Percentiles rank a stretch among this genome's conserved stretches.
These are phyloP conservation scores for Pantherophis vulpinus DNA, from an alignment of 2,797 vertebrate genomes.

Conservation along the genomic window DNA sequence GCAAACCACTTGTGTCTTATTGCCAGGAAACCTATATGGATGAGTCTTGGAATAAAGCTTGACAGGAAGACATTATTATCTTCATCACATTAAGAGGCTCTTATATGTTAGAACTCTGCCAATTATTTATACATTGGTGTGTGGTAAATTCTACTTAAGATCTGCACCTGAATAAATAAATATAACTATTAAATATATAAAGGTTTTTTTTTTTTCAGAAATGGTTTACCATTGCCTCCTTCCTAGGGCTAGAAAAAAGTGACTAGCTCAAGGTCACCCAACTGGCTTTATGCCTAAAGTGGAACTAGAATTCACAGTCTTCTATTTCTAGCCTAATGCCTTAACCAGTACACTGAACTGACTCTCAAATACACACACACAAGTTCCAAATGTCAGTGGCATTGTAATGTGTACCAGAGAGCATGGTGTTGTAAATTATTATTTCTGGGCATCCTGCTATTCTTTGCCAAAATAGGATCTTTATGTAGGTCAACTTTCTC, in stretches of 20 bases:
- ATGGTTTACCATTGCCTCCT: conserved; percentile 15
- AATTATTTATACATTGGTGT: not conserved
- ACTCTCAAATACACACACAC: too few relatives aligned
- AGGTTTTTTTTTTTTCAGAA: not conserved
- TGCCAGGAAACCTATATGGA: not conserved
- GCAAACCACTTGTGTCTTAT: not conserved
- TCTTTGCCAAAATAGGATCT: not conserved
- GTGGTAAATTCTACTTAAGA: not conserved
- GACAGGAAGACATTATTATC: not conserved
- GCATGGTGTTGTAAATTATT: not conserved
- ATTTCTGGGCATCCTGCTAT: not conserved
- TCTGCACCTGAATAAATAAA: conserved; percentile 20
- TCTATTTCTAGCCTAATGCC: too few relatives aligned
- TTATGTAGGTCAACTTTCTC: accelerated
- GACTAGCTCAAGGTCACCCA: not conserved
- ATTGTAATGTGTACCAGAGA: not conserved
- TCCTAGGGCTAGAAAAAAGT: not conserved
- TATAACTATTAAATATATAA: not conserved
- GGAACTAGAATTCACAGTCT: too few relatives aligned
- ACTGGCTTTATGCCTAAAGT: too few relatives aligned
- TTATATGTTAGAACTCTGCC: not conserved
- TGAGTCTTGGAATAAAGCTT: not conserved
- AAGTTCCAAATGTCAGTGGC: conserved; percentile 6
- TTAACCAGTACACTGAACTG: too few relatives aligned
- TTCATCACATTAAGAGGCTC: not conserved